Percentiles rank a stretch among this genome's conserved stretches.
These are phyloP conservation scores for Drosophila watanabei DNA, from an alignment of 1,140 invertebrate species.

Conservation along the genomic window DNA sequence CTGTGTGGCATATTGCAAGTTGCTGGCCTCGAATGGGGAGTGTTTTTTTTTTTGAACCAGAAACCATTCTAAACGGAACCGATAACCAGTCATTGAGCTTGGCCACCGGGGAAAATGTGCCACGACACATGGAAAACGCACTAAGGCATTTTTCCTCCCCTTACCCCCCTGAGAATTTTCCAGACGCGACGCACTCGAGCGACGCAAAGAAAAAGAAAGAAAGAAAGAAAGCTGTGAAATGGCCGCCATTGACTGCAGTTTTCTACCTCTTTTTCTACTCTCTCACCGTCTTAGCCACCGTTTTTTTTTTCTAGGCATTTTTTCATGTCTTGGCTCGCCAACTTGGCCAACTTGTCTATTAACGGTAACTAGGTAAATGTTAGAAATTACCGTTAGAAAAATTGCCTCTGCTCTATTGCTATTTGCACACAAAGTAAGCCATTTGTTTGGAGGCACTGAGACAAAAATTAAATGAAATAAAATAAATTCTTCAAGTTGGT, in stretches of 20 bases:
- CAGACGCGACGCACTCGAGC: slow-evolving; percentile 65
- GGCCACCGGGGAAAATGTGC: slow-evolving; percentile 49
- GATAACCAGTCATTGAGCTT: slow-evolving; percentile 71
- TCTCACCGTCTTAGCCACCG: not conserved
- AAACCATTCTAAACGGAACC: slow-evolving; percentile 66
- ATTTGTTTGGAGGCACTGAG: slow-evolving; percentile 49
- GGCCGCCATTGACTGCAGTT: slow-evolving; percentile 59
- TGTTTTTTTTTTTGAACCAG: slow-evolving; percentile 38
- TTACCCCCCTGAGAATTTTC: slow-evolving; percentile 16
- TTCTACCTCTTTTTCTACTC: not conserved
- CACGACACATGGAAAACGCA: slow-evolving; percentile 48
- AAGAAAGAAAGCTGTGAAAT: slow-evolving; percentile 79
- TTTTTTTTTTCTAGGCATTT: slow-evolving; percentile 47
- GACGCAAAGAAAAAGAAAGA: slow-evolving; percentile 49
- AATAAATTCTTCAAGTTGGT: too few relatives aligned
- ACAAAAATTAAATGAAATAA: not conserved
- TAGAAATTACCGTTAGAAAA: slow-evolving; percentile 80
- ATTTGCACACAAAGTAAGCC: slow-evolving; percentile 63
- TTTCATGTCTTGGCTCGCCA: slow-evolving; percentile 73
- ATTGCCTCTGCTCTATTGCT: slow-evolving; percentile 64
- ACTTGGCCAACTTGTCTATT: slow-evolving; percentile 84
- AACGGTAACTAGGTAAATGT: slow-evolving; percentile 83
- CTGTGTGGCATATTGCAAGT: slow-evolving; percentile 28
- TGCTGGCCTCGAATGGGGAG: slow-evolving; percentile 16
- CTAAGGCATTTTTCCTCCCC: slow-evolving; percentile 28